These are phyloP conservation scores for Sturmia bella DNA, from an alignment of 2,888 invertebrate species.

Conservation along the genomic window DNA sequence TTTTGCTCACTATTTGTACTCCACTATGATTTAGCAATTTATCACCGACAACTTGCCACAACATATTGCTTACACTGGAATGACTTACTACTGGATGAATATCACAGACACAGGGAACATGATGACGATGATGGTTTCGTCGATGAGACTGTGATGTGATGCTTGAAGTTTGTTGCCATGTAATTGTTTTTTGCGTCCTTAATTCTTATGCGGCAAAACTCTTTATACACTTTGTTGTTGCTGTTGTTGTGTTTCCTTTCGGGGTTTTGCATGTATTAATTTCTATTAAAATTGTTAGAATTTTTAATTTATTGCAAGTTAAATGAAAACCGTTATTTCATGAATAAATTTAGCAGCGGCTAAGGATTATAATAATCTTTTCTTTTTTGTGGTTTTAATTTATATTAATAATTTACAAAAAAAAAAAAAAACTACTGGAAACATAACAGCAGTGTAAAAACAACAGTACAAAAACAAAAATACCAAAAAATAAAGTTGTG, in stretches of 20 bases:
- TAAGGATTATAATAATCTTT: conserved; percentile 30
- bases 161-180: conserved; percentile 46
- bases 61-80: conserved; percentile 55
- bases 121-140: conserved; percentile 33
- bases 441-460: not conserved
- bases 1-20: not conserved
- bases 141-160: conserved; percentile 24
- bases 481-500: too few species aligned
- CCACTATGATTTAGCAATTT: conserved; percentile 37
- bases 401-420: conserved; percentile 54
- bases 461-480: too few species aligned
- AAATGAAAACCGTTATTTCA: conserved; percentile 33
- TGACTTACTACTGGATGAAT: conserved; percentile 39
- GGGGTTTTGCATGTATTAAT: conserved; percentile 29
- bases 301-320: conserved; percentile 51
- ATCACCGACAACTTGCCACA: conserved; percentile 49
- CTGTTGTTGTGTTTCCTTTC: conserved; percentile 17
- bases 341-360: conserved; percentile 58
- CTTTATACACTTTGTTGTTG: conserved; percentile 61
- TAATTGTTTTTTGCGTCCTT: conserved; percentile 59
- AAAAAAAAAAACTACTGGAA: conserved; percentile 17
- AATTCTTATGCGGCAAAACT: conserved; percentile 70
- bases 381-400: not conserved
- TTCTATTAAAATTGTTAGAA: conserved; percentile 64
- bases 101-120: conserved; percentile 25